Base-by-base conservation (phyloP, 2,888 invertebrate species). In the Cephus runcator region DNA sequence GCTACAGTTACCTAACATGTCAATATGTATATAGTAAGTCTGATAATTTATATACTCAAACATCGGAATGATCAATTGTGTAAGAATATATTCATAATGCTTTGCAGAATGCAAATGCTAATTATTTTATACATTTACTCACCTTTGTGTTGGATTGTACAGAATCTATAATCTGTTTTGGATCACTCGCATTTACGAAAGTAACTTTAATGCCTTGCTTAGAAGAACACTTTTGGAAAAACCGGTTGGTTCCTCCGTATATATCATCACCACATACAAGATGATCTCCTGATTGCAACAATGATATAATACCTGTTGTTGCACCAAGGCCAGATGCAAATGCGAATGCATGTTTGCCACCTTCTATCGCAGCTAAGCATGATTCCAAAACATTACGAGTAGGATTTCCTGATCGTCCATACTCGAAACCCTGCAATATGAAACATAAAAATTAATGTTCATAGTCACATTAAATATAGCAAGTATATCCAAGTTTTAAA, bases 321-420 rank as follows among this genome's bases (percentile, higher is more conserved):
- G 98, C 96, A 23, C 98, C 98, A 74, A 99, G 93, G 2, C 99
- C 99, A 11, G 99, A 98, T 0, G 98, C 93, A 92, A 97, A 99
- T 73, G 95, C 92, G 35, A 96, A 87, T 83, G 96, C 97, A 92
- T 97, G 93, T 91, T 97, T 96, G 15, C 96, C 99, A 85, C 95
- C 95, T 89, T 99, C 99, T 79, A 99, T 91, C 0, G 97, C 94
- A 3, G 99, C 99, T 73, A 99, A 91, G 88, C 98, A 97, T 84
- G 94, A 93, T 92, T 99, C 98, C 79, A 99, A 92, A 34, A 96
- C 96, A 84, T 96, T 95, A 82, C 99, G 93, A 0, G 98, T 97
- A 35, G 99, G 99, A 92, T 99, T 99, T 69, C 98, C 98, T 89
- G 97, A 96, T 88, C 99, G 94, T 0, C 97, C 96, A 91, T 99